Conservation (phyloP, 2,113 vertebrate genomes). For the Hucho hucho region DNA sequence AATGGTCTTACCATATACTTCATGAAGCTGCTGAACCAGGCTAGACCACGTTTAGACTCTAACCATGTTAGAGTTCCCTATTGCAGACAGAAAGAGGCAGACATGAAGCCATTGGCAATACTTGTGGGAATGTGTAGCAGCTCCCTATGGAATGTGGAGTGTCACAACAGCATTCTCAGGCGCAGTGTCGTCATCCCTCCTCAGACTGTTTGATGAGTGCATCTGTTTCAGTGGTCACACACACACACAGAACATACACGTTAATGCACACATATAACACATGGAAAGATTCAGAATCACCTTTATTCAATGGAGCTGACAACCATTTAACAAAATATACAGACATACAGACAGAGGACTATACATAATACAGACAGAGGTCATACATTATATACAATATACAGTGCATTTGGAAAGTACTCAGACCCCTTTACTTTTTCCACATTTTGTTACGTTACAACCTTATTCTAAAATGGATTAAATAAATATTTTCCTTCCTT, state of each 20-base stretch:
- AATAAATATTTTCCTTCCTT: too few relatives aligned
- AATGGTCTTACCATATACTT: not conserved
- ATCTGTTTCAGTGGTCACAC: constrained; percentile 51
- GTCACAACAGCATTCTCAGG: constrained; percentile 44
- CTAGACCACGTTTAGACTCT: too few relatives aligned
- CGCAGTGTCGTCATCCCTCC: constrained; percentile 48
- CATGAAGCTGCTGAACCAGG: too few relatives aligned
- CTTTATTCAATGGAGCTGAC: too few relatives aligned
- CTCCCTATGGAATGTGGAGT: constrained; percentile 46
- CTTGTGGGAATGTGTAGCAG: constrained; percentile 46
- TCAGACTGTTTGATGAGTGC: constrained; percentile 27
- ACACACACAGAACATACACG: constrained; percentile 17
- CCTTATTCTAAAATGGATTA: too few relatives aligned
- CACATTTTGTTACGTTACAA: too few relatives aligned
- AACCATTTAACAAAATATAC: too few relatives aligned
- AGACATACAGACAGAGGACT: too few relatives aligned
- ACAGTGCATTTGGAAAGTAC: too few relatives aligned
- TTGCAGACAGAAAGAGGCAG: constrained; percentile 31
- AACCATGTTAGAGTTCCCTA: constrained; percentile 13
- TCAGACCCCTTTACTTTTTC: too few relatives aligned
- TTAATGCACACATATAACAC: constrained; percentile 2
- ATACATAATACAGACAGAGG: not conserved
- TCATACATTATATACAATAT: not conserved
- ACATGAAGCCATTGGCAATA: constrained; percentile 27
- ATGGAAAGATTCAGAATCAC: not conserved